Base-by-base conservation (phyloP, 2,113 vertebrate species). In the Sinocyclocheilus anophthalmus region DNA sequence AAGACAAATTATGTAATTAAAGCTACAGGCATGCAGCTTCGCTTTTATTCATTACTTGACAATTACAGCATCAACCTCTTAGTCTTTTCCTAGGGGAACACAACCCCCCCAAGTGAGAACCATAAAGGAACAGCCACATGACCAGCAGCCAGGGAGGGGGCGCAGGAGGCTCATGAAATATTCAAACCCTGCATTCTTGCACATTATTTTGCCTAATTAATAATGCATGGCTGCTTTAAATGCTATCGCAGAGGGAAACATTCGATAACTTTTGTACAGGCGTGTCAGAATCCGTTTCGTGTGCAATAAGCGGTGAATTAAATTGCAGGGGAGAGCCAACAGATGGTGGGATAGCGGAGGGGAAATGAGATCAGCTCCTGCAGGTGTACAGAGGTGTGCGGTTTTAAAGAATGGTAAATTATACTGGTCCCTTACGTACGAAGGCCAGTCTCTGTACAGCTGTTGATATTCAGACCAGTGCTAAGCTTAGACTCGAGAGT, bases 201-300 rank as follows among this genome's bases (percentile, higher is more conserved):
- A 90, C 93, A 85, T 95, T 92, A 93, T 84, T 89, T 93, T 93
- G 91, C 53, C 3, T 91, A 93, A 95, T 96, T 93, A 96, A 96
- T 96, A 95, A 94, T 96, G 89, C 90, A 96, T 90, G 37, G 0
- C 42, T 77, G 86, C 91, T 94, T 89, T 96, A 93, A 95, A 93
- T 93, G 90, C 88, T 91, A 61, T 92, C 93, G 93, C 94, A 93
- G 79, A 88, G 87, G 87, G 87, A 89, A 94, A 91, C 91, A 88
- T 89, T 95, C 87, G 14, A 50, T 81, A 76, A 86, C 92, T 61
- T 88, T 94, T 89, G 69, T 39, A 85, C 14, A 55, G 92, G 91
- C 75, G 91, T 91, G 91, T 94, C 93, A 94, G 90, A 90, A 91
- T 81, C 84, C 65, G 85, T 94, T 93, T 93, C 88, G 77, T 86